These are phyloP conservation scores for Acanthosepion lycidas DNA, from an alignment of 2,888 invertebrate species.

Conservation along the genomic window DNA sequence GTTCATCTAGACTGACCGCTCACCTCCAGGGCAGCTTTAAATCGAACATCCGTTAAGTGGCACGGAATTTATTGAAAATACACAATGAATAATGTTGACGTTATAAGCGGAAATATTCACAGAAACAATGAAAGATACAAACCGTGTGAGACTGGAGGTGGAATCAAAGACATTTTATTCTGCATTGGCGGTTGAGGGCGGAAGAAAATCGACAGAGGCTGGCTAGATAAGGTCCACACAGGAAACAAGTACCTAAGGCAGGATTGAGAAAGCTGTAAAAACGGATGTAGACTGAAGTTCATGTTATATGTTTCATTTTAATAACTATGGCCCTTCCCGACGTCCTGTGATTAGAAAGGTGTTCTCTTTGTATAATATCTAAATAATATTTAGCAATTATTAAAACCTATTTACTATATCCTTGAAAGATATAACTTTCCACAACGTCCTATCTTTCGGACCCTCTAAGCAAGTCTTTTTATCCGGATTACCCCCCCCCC, in stretches of 20 bases:
- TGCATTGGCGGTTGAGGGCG: not conserved
- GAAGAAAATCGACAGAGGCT: not conserved
- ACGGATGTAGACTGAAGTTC: not conserved
- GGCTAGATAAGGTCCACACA: not conserved
- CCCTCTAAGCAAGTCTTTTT: too few relatives aligned
- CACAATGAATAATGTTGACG: not conserved
- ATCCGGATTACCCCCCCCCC: too few relatives aligned
- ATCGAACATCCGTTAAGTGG: not conserved
- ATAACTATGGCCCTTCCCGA: not conserved
- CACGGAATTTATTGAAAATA: not conserved
- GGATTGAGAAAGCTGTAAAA: not conserved
- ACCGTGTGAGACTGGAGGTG: not conserved
- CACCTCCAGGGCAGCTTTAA: not conserved
- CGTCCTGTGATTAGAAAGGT: too few relatives aligned
- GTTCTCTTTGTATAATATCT: too few relatives aligned
- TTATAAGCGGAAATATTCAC: not conserved
- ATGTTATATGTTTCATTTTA: not conserved
- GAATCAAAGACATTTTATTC: not conserved
- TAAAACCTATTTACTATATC: too few relatives aligned
- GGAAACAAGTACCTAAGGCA: not conserved
- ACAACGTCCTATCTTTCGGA: too few relatives aligned
- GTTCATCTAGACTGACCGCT: not conserved
- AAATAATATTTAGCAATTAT: too few relatives aligned
- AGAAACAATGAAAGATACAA: not conserved
- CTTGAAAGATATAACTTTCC: too few relatives aligned